These are phyloP conservation scores for Ophion ellenae DNA, from an alignment of 2,888 invertebrate genomes.

Conservation along the genomic window DNA sequence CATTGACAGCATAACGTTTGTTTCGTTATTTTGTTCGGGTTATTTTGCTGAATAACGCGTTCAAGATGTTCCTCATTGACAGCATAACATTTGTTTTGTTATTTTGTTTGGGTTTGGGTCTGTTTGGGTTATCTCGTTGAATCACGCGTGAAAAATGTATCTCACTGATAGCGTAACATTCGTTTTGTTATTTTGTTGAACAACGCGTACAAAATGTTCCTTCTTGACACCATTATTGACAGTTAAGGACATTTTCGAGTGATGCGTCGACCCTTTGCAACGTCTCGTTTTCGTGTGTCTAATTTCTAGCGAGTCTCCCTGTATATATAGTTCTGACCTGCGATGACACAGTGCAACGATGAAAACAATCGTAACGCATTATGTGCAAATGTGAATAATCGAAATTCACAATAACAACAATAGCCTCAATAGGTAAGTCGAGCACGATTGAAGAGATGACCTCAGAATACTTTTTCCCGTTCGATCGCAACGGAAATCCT, in stretches of 20 bases:
- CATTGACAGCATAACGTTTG: too few species aligned
- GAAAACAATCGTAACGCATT: slow-evolving; percentile 22
- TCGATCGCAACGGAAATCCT: background rate
- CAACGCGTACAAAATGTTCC: background rate
- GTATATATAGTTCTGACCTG: slow-evolving; percentile 21
- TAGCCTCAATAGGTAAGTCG: background rate
- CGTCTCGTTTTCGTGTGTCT: background rate
- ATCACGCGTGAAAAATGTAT: too few species aligned
- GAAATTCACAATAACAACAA: slow-evolving; percentile 9
- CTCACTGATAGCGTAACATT: too few species aligned
- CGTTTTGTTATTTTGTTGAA: background rate
- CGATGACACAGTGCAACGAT: slow-evolving; percentile 22
- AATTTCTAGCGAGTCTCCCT: background rate
- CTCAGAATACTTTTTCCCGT: background rate
- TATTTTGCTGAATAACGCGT: too few species aligned
- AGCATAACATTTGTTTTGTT: too few species aligned
- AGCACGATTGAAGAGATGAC: background rate
- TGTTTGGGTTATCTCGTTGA: too few species aligned
- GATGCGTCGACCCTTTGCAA: background rate
- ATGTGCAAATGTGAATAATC: slow-evolving; percentile 37
- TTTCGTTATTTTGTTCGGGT: too few species aligned
- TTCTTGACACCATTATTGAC: background rate
- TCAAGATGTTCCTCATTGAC: too few species aligned
- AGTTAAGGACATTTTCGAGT: background rate
- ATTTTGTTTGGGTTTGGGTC: too few species aligned